A percentile compares a stretch with the other conserved stretches of the same genome.
phyloP scores from a whole-genome alignment of 2,888 invertebrate species.

The Diplolepis rosae region DNA sequence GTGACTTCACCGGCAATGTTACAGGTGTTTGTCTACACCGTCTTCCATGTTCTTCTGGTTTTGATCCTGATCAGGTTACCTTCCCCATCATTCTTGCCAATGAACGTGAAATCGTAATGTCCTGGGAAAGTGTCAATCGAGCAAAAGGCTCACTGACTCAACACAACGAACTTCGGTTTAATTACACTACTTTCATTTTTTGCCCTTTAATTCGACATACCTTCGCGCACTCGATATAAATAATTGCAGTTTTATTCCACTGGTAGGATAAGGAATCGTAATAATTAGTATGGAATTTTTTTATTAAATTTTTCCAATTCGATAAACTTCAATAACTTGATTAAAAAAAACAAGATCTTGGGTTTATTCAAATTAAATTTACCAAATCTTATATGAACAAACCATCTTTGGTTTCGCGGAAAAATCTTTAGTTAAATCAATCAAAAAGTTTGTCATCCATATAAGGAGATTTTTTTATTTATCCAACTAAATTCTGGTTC shows the following conservation, averaged over 20 bases:
- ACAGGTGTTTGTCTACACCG: constrained; percentile 64
- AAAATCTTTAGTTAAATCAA: no score
- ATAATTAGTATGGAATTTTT: no score
- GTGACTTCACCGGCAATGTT: constrained; percentile 63
- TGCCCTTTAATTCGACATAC: neutral
- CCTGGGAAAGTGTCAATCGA: constrained; percentile 52
- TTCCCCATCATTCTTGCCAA: constrained; percentile 43
- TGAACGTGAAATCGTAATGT: constrained; percentile 60
- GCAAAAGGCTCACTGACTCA: neutral
- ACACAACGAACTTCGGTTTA: constrained; percentile 4
- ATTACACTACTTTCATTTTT: constrained; percentile 7
- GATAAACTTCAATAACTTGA: neutral
- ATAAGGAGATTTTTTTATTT: no score
- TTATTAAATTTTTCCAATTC: neutral
- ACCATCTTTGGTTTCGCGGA: no score
- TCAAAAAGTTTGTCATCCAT: no score
- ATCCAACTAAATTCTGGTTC: no score
- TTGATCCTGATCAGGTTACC: constrained; percentile 40
- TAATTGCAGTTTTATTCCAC: neutral
- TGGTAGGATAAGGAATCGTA: neutral
- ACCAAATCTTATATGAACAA: no score
- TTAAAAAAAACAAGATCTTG: no score
- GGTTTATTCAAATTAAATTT: no score
- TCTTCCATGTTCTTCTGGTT: constrained; percentile 45
- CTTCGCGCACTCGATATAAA: neutral